Evolutionary conservation across 2,797 vertebrate species (phyloP).

Genomic region (Schizothorax lantsangensis): DNA sequence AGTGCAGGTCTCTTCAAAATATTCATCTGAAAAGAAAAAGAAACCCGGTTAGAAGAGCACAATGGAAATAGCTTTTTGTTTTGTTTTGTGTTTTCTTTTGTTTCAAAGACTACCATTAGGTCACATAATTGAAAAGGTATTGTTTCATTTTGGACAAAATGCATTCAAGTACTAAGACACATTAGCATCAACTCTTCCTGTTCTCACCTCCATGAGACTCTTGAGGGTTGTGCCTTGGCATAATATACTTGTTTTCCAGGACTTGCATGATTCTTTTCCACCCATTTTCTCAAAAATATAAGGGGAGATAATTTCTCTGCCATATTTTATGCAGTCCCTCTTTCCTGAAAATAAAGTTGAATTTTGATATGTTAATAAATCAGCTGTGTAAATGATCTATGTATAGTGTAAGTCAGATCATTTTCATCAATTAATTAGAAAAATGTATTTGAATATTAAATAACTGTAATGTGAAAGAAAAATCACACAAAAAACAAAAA

Average conservation of each 20-base stretch:
- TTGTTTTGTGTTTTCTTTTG: not conserved
- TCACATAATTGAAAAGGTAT: not conserved
- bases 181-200: not conserved
- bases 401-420: not conserved
- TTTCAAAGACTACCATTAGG: not conserved
- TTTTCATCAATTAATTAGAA: not conserved
- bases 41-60: not conserved
- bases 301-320: not conserved
- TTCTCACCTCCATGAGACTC: not conserved
- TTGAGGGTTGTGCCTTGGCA: not conserved
- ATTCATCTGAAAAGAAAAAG: not conserved
- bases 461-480: not conserved
- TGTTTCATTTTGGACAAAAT: not conserved
- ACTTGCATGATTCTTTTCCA: not conserved
- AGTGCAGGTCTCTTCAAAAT: not conserved
- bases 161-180: not conserved
- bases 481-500: too few species aligned
- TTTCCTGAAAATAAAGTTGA: not conserved
- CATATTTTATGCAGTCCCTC: not conserved
- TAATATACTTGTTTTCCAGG: slow-evolving; percentile 6
- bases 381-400: not conserved
- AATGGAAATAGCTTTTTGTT: not conserved
- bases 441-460: not conserved
- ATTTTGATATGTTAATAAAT: not conserved
- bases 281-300: rapidly evolving